Conservation (phyloP, 1,140 invertebrate species). For the Drosophila lacteicornis region DNA sequence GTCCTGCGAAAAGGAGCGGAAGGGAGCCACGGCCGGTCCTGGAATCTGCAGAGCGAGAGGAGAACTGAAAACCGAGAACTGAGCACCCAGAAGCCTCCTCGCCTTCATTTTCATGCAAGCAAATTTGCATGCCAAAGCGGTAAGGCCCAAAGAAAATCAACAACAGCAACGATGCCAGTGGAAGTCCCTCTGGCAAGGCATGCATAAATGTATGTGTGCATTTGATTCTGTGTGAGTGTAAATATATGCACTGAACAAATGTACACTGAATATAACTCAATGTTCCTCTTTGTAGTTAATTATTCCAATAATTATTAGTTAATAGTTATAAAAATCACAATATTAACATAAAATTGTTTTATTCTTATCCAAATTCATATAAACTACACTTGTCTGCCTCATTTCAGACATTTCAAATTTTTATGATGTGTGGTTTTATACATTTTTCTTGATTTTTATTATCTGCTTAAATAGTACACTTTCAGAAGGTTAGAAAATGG, state of each 20-base stretch:
- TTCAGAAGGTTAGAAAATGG: no score
- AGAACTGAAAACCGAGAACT: conserved; percentile 5
- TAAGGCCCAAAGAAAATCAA: conserved; percentile 29
- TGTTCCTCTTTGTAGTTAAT: no score
- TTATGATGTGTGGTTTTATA: no score
- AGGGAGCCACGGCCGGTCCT: neutral
- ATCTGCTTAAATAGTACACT: no score
- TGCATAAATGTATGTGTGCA: conserved; percentile 8
- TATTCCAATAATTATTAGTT: no score
- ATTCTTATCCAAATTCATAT: no score
- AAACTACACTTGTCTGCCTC: no score
- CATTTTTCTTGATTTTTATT: no score
- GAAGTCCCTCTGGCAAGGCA: conserved; percentile 46
- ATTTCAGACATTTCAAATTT: no score
- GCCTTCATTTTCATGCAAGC: conserved; percentile 78
- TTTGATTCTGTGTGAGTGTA: conserved; percentile 3
- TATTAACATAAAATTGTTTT: no score
- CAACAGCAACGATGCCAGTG: conserved; percentile 38
- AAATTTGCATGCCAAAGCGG: conserved; percentile 80
- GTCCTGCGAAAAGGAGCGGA: conserved; percentile 25
- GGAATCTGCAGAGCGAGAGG: conserved; percentile 7
- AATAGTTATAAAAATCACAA: no score
- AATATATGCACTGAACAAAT: conserved; percentile 1
- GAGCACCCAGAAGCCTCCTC: conserved; percentile 14
- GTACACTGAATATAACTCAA: no score